Conservation (phyloP, 2,797 vertebrate species). For the Aplochiton taeniatus region DNA sequence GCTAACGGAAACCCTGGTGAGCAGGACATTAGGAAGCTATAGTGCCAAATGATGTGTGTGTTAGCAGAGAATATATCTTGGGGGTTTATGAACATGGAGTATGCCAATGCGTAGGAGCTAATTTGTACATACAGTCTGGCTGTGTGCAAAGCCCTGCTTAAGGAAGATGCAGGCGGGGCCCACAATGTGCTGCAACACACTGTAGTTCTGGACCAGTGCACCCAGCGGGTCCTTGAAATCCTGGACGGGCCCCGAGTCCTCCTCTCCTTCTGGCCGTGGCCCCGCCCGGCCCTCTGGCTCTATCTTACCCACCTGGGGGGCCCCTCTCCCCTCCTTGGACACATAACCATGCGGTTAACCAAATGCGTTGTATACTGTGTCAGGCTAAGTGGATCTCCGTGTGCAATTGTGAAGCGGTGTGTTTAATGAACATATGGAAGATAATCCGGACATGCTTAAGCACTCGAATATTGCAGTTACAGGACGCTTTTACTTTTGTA, state of each 20-base stretch:
- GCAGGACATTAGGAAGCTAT: no score
- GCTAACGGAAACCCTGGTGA: no score
- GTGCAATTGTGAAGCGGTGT: no score
- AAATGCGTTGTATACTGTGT: no score
- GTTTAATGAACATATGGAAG: no score
- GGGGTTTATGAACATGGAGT: no score
- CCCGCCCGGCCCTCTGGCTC: conserved; percentile 31
- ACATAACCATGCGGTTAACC: conserved; percentile 53
- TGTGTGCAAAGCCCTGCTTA: conserved; percentile 82
- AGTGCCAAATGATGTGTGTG: no score
- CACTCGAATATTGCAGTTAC: no score
- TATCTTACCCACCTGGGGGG: conserved; percentile 23
- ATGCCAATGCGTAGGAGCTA: conserved; percentile 57
- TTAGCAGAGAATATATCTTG: no score
- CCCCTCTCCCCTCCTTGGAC: conserved; percentile 56
- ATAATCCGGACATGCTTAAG: no score
- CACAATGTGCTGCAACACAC: conserved; percentile 66
- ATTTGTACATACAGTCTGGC: conserved; percentile 74
- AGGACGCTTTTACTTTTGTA: no score
- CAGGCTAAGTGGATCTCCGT: no score
- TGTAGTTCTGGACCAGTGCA: conserved; percentile 73
- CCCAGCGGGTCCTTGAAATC: conserved; percentile 54
- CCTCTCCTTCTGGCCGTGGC: conserved; percentile 7
- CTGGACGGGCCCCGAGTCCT: conserved; percentile 30
- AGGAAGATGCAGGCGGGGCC: conserved; percentile 89